Evolutionary conservation across 2,113 vertebrate species (phyloP).

Genomic region (Semnornis frantzii): DNA sequence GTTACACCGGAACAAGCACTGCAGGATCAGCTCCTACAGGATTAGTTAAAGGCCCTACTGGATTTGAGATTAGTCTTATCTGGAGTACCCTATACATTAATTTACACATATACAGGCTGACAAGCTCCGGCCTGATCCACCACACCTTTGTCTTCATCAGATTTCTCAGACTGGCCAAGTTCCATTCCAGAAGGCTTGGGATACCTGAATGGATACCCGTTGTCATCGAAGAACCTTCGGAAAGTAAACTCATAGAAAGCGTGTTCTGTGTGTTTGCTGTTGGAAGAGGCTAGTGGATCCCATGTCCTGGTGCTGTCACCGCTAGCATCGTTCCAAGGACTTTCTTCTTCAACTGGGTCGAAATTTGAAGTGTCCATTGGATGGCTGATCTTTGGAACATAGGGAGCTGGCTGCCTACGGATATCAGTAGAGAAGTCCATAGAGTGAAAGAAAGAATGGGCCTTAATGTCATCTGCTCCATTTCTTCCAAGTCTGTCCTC

Average conservation of each 20-base stretch:
- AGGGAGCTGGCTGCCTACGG: constrained; percentile 93
- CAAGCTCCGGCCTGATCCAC: constrained; percentile 85
- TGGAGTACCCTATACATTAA: constrained; percentile 50
- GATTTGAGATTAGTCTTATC: constrained; percentile 38
- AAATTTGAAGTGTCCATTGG: constrained; percentile 99
- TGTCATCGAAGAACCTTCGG: constrained; percentile 97
- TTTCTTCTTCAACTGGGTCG: constrained; percentile 95
- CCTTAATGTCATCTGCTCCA: constrained; percentile 93
- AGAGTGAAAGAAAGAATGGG: constrained; percentile 89
- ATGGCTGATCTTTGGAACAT: constrained; percentile 94
- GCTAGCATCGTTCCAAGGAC: constrained; percentile 86
- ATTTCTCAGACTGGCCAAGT: constrained; percentile 50
- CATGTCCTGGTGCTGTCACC: constrained; percentile 87
- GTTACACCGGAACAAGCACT: not conserved
- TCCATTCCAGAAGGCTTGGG: constrained; percentile 87
- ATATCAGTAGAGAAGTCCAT: constrained; percentile 93
- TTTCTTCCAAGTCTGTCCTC: constrained; percentile 90
- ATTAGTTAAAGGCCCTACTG: constrained; percentile 47
- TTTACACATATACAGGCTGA: constrained; percentile 96
- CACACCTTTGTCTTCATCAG: constrained; percentile 40
- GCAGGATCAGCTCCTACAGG: constrained; percentile 46
- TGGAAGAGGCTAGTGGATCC: constrained; percentile 85
- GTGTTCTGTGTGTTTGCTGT: constrained; percentile 92
- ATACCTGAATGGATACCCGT: constrained; percentile 93
- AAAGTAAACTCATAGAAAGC: constrained; percentile 99